Evolutionary conservation across 2,888 invertebrate species (phyloP), one percentile per base, ranked within the genome.

Genomic region (Cecidostiba fungosa): DNA sequence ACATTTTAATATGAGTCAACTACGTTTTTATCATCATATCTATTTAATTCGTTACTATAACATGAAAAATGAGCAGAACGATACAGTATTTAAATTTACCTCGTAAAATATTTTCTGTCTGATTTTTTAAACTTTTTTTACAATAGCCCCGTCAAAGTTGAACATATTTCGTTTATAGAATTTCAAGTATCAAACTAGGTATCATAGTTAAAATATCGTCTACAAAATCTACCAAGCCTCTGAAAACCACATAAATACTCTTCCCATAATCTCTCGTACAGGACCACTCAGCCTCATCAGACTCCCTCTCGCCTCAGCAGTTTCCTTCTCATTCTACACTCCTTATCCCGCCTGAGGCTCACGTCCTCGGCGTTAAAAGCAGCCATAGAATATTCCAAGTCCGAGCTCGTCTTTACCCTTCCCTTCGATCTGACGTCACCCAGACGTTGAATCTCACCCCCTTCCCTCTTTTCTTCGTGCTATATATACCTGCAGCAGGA

Each of bases 341-440:
- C 59, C n/a, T 59, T 59, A 59, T 10, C 23, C 59, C 59, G 59
- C 59, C 66, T 4, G 23, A 14, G 16, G 16, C 50, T 29, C 23
- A 12, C 39, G 32, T 12, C 74, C 47, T 26, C 74, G 12, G 74
- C 74, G 62, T 59, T 77, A 77, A 66, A 77, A 77, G 62, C 77
- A 62, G 36, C 77, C n/a, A 69, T 69, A 69, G 78, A 78, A 78
- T 69, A 78, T 78, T 78, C 69, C 66, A 78, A 78, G 43, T 66
- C 29, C n/a, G 5, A 50, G 19, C 70, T 26, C 50, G 32, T 26
- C 39, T 77, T 59, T 54, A 77, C 59, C 77, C 36, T 59, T 59
- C 59, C 39, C 26, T 26, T 19, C 29, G 8, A 59, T 23, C 29
- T 50, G 74, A 74, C 74, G 74, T 74, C 74, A 74, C 50, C 3